Evolutionary conservation across 2,797 vertebrate genomes (phyloP), one percentile per base, ranked within the genome.

Genomic region (Sphenodon punctatus): DNA sequence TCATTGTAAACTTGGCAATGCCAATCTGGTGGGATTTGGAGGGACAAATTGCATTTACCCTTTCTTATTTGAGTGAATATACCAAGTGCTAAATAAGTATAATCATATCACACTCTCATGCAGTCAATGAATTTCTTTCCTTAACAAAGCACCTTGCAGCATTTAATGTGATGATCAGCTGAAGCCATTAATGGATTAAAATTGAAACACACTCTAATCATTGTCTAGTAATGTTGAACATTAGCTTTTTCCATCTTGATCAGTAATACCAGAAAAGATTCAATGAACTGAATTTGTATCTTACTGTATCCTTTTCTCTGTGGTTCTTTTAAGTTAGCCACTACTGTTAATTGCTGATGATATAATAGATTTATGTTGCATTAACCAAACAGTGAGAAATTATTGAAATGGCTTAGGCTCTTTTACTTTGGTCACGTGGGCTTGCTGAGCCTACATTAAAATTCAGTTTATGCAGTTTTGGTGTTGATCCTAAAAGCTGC

Each of bases 401-500:
- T 5, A 80, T 8, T 51, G 22, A 88, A 91, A 82, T 46, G 13
- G 8, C 42, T 84, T 55, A 34, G 75, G 11, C 39, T 66, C 63
- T 59, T 83, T 88, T 61, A 80, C 5, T 2, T 12, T 78, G 51
- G 43, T 71, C 48, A n/a, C 46, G 20, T 41, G 60, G 36, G 55
- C 23, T 73, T 75, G 20, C 67, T 88, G 59, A 87, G 88, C 67
- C 23, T 80, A 82, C 15, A 80, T 75, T 77, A 80, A 82, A 75
- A 88, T 85, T 89, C 61, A 88, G 71, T 90, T 73, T 65, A 4
- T 61, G 34, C 51, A 86, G 43, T 87, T 58, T 39, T 77, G 25
- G 48, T 84, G 64, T 76, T 84, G 84, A 86, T 78, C 82, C 66
- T 72, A n/a, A 73, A 85, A 80, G 10, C 36, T 75, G 53, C 46